Base-by-base conservation (phyloP, 2,888 invertebrate genomes). In the Chrysolina americana region DNA sequence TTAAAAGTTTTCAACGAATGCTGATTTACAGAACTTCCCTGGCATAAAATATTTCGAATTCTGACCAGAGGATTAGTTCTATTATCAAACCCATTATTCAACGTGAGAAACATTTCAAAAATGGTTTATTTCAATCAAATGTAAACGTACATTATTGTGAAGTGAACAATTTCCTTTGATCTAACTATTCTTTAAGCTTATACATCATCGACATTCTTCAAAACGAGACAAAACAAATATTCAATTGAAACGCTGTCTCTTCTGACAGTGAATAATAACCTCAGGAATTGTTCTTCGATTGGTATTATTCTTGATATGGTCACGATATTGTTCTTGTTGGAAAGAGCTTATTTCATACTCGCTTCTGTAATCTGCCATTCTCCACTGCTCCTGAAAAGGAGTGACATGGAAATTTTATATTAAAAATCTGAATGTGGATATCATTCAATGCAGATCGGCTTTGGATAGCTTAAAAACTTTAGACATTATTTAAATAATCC, bases 381-480 rank as follows among this genome's bases (percentile, higher is more conserved):
- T 70, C 74, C 74, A 74, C 56, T 74, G 73, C 50, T 72, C 69
- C 64, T 74, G 66, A 64, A 70, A 59, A 9, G 17, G 21, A 53
- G 21, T 53, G 23, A 53, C 36, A 36, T 36, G 36, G 36, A 36
- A 6, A 36, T 36, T 36, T 36, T 8, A 6, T 6, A 36, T 36
- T 6, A 36, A 36, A 36, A 36, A 36, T 36, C 8, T 8, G 8
- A 36, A 36, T 36, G 36, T 36, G 8, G 8, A 36, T 8, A 36
- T 36, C 36, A 36, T 3, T 28, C 5, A 8, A 0, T 36, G 8
- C 36, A 36, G 36, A 8, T 36, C 8, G 36, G 8, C 36, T 36
- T 36, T 36, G 6, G 36, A 36, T 36, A 36, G 8, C 36, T 8
- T 36, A 6, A 8, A 36, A 36, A 36, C 36, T 36, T 6, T 4